Evolutionary conservation across 2,888 invertebrate genomes (phyloP), one percentile per base, ranked within the genome.

Genomic region (Lepidochitona cinerea): DNA sequence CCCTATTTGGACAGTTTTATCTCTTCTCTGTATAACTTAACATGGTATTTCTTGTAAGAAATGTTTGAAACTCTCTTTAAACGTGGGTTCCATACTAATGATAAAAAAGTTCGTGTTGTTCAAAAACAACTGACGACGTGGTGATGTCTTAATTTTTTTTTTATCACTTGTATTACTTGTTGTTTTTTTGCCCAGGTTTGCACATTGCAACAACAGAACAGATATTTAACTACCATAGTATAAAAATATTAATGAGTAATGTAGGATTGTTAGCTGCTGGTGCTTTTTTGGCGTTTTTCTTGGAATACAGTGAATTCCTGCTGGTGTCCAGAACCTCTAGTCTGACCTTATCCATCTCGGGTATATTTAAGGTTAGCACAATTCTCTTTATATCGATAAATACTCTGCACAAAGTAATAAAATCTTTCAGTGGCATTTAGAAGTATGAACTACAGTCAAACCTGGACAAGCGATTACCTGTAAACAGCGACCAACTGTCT

Each of bases 281-380:
- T 6, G 90, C 90, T 5, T 54, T 84, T 23, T 75, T 91, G 29
- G 91, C 90, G 1, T 91, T 91, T 72, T 80, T 88, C 79, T 76
- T 91, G 71, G 91, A 98, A 93, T 93, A 97, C 78, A 94, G 95
- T 90, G 99, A 99, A 92, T 99, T 97, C 90, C 92, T 98, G 79
- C 95, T 99, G 36, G 94, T 99, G 74, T 95, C 95, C 0, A 94
- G 95, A 90, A 98, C 98, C 0, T 99, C 99, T 84, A 97, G 98
- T 92, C 94, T 99, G 71, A 99, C 99, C 0, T 92, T 99, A 59
- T 96, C 97, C 32, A 95, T 99, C 83, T 95, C 97, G 65, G 98
- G 98, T 74, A 97, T 99, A 88, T 95, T 98, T 89, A 99, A 99
- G 94, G 98, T 97, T 23, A 49, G 49, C 7, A n/a, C n/a, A n/a